These are phyloP conservation scores for Maniola hyperantus DNA, from an alignment of 2,888 invertebrate species.

Conservation along the genomic window DNA sequence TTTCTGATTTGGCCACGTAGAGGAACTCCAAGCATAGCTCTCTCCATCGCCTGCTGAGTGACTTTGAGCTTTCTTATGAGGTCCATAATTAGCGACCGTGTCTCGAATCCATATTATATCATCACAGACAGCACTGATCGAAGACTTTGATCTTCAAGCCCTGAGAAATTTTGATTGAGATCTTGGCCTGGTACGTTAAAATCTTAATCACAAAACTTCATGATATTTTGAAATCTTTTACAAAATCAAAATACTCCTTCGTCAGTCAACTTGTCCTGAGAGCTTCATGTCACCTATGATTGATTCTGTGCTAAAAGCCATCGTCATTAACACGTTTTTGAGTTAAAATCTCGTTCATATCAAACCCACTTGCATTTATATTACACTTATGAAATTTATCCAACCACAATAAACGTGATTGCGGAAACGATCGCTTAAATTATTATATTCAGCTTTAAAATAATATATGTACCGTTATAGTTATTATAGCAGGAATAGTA, in stretches of 20 bases:
- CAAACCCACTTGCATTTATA: not conserved
- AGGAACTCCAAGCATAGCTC: too few species aligned
- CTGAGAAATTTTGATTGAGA: too few species aligned
- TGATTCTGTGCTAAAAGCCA: slow-evolving; percentile 41
- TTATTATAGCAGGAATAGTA: not conserved
- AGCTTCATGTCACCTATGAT: slow-evolving; percentile 38
- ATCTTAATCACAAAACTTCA: too few species aligned
- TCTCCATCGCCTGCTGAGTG: too few species aligned
- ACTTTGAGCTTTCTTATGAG: too few species aligned
- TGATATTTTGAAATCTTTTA: slow-evolving; percentile 27
- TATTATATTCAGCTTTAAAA: not conserved
- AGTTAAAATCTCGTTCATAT: slow-evolving; percentile 36
- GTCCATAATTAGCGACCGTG: too few species aligned
- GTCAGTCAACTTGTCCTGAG: slow-evolving; percentile 33
- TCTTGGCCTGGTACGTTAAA: too few species aligned
- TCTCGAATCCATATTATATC: too few species aligned
- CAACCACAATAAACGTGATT: not conserved
- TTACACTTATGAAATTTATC: not conserved
- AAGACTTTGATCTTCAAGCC: too few species aligned
- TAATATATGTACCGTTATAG: not conserved
- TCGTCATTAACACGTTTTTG: slow-evolving; percentile 44
- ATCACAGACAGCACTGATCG: too few species aligned
- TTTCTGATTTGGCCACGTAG: too few species aligned
- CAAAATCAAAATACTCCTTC: slow-evolving; percentile 30
- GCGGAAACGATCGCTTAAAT: not conserved